Evolutionary conservation across 2,797 vertebrate species (phyloP).

Genomic region (Pipistrellus nathusii): DNA sequence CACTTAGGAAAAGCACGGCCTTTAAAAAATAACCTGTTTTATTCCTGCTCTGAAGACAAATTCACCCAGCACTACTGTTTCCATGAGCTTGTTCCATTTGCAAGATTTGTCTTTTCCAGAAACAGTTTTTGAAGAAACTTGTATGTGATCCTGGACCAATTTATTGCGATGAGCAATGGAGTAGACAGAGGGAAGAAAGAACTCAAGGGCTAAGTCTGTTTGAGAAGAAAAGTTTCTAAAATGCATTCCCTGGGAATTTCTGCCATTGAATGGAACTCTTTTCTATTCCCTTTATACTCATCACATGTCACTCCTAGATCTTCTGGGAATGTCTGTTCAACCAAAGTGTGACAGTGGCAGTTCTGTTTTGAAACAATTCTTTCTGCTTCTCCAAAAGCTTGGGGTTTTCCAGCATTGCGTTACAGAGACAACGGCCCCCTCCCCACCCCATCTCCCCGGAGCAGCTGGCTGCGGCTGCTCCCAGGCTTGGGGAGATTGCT

Average conservation of each 20-base stretch:
- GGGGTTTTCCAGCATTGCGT: neutral
- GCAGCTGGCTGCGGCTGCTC: neutral
- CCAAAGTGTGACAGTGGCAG: slow-evolving; percentile 18
- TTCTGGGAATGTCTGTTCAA: slow-evolving; percentile 54
- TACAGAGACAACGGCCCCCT: neutral
- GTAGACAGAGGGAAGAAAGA: slow-evolving; percentile 56
- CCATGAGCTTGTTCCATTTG: neutral
- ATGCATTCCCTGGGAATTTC: slow-evolving; percentile 64
- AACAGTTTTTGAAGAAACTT: slow-evolving; percentile 40
- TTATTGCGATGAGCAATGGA: slow-evolving; percentile 57
- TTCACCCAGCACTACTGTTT: slow-evolving; percentile 9
- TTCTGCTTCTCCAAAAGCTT: slow-evolving; percentile 42
- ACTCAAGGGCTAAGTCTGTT: slow-evolving; percentile 49
- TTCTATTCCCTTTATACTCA: slow-evolving; percentile 66
- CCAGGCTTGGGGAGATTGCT: neutral
- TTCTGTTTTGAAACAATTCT: slow-evolving; percentile 17
- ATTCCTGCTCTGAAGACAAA: slow-evolving; percentile 32
- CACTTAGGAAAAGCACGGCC: slow-evolving; percentile 54
- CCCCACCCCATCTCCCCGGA: neutral
- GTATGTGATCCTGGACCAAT: neutral
- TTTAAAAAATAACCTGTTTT: slow-evolving; percentile 53
- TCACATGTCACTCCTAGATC: slow-evolving; percentile 60
- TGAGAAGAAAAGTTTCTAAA: slow-evolving; percentile 60
- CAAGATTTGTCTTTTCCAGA: slow-evolving; percentile 37
- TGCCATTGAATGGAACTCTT: slow-evolving; percentile 52